These are phyloP conservation scores for Drosophila macrospina DNA, from an alignment of 2,888 invertebrate species.

Conservation along the genomic window DNA sequence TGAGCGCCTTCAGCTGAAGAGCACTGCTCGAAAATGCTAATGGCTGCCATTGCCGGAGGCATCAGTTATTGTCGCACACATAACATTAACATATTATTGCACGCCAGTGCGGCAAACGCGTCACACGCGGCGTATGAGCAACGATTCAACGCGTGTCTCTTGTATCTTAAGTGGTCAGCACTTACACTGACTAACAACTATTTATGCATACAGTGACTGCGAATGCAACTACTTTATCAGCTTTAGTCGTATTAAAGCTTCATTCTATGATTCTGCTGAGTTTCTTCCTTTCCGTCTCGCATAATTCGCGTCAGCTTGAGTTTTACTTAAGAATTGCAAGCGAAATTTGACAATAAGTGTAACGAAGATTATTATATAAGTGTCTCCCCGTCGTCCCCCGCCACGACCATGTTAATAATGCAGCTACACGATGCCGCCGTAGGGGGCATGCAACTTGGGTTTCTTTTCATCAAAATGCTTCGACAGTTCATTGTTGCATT, in stretches of 20 bases:
- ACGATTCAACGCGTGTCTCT: conserved; percentile 32
- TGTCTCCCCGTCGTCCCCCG: conserved; percentile 17
- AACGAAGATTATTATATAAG: conserved; percentile 64
- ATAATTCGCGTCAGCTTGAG: conserved; percentile 9
- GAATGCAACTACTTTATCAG: conserved; percentile 9
- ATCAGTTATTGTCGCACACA: conserved; percentile 75
- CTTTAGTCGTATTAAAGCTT: not conserved
- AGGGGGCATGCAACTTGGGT: conserved; percentile 19
- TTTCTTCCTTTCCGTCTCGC: not conserved
- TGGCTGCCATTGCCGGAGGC: conserved; percentile 58
- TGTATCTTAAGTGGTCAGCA: conserved; percentile 57
- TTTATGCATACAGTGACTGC: not conserved
- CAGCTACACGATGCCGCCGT: conserved; percentile 1
- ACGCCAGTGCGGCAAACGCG: conserved; percentile 49
- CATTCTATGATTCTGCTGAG: not conserved
- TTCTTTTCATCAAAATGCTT: conserved; percentile 53
- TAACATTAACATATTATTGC: conserved; percentile 84
- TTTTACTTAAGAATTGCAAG: conserved; percentile 17
- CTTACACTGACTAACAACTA: conserved; percentile 5
- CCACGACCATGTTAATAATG: conserved; percentile 16
- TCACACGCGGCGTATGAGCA: conserved; percentile 46
- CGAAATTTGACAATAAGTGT: conserved; percentile 67
- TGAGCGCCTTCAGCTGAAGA: not conserved
- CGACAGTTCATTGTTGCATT: conserved; percentile 58
- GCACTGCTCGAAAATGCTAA: conserved; percentile 71